phyloP scores from a whole-genome alignment of 2,113 vertebrate genomes.

The Lathamus discolor region DNA sequence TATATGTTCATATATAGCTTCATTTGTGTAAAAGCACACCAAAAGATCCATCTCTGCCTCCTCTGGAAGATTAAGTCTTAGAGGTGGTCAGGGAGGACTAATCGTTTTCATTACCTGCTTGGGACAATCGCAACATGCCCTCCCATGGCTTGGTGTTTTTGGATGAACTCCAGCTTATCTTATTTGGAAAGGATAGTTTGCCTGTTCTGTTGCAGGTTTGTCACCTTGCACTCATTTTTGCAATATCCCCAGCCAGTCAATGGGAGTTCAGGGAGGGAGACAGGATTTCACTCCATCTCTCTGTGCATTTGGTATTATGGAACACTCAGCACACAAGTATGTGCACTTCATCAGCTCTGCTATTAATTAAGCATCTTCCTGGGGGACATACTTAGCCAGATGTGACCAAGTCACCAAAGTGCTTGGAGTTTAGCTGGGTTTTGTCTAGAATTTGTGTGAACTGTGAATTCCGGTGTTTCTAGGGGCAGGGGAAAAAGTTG shows the following conservation, averaged over 20 bases:
- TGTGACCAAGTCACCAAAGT: slow-evolving; percentile 42
- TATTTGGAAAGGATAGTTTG: neutral
- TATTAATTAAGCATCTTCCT: slow-evolving; percentile 40
- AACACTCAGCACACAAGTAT: slow-evolving; percentile 43
- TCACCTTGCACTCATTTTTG: neutral
- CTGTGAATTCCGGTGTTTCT: neutral
- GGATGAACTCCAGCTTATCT: neutral
- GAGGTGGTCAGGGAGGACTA: neutral
- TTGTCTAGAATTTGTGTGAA: slow-evolving; percentile 49
- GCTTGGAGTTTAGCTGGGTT: slow-evolving; percentile 9
- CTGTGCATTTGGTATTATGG: neutral
- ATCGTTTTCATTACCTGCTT: neutral
- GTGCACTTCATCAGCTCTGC: slow-evolving; percentile 59
- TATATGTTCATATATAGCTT: neutral
- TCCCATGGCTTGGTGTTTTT: neutral
- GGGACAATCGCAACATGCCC: neutral
- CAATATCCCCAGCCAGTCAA: neutral
- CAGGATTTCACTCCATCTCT: slow-evolving; percentile 23
- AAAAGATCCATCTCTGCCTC: neutral
- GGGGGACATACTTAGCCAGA: slow-evolving; percentile 29
- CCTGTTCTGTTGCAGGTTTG: neutral
- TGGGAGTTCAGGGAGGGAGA: neutral
- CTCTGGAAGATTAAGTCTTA: neutral
- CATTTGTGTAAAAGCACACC: neutral
- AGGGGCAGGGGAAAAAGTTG: neutral